These are phyloP conservation scores for Drosophila pruinosa DNA, from an alignment of 1,140 invertebrate species.

Conservation along the genomic window DNA sequence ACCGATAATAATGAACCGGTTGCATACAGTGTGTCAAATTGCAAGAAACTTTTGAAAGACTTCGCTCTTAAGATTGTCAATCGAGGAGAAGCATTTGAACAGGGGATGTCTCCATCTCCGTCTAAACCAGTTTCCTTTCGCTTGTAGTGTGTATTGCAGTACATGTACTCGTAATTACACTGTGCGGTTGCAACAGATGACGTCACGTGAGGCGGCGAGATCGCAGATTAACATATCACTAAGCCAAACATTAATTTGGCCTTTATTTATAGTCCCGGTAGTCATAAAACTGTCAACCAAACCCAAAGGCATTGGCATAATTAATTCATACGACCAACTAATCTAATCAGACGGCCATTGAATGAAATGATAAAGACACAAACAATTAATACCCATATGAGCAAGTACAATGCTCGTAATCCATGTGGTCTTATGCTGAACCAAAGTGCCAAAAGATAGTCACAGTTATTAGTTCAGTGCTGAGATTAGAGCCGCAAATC, in stretches of 20 bases:
- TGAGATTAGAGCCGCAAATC: background rate
- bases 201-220: background rate
- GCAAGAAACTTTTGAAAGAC: constrained; percentile 12
- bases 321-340: background rate
- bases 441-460: background rate
- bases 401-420: background rate
- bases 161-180: constrained; percentile 6
- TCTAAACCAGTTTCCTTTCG: constrained; percentile 16
- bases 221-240: background rate
- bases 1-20: background rate
- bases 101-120: background rate
- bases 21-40: background rate
- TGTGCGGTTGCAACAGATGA: constrained; percentile 14
- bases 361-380: background rate
- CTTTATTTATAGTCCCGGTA: constrained; percentile 4
- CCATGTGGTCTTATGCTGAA: background rate
- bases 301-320: background rate
- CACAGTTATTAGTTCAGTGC: background rate
- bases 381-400: background rate
- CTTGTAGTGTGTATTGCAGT: background rate
- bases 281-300: constrained; percentile 3
- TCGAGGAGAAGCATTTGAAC: background rate
- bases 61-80: background rate
- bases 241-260: background rate
- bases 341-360: constrained; percentile 26